Conservation (phyloP, 1,140 invertebrate species). For the Conus ventricosus region DNA sequence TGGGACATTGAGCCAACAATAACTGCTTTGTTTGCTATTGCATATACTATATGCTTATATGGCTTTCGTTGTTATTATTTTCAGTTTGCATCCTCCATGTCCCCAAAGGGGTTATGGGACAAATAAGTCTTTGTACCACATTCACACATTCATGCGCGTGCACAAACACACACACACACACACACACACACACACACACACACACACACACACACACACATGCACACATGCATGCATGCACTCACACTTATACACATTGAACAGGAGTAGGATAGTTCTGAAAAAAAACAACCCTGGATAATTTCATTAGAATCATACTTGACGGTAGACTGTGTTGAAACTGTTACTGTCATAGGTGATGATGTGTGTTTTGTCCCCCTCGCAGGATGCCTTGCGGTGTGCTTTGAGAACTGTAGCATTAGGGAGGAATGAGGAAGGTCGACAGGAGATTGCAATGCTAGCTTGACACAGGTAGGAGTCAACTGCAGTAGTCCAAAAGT, state of each 20-base stretch:
- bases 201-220: not conserved
- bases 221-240: not conserved
- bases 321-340: not conserved
- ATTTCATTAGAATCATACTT: not conserved
- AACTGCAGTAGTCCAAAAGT: not conserved
- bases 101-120: too few relatives aligned
- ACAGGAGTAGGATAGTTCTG: not conserved
- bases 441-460: not conserved
- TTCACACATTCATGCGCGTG: not conserved
- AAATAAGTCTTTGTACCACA: not conserved
- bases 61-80: too few relatives aligned
- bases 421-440: not conserved
- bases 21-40: too few relatives aligned
- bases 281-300: not conserved
- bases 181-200: conserved; percentile 15
- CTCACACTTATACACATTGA: not conserved
- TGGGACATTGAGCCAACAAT: too few relatives aligned
- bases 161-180: conserved; percentile 6
- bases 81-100: too few relatives aligned
- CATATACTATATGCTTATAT: too few relatives aligned
- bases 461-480: not conserved
- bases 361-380: not conserved
- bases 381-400: not conserved
- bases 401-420: not conserved
- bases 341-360: not conserved